Evolutionary conservation across 2,888 invertebrate species (phyloP).

Genomic region (Caenorhabditis parvicauda): DNA sequence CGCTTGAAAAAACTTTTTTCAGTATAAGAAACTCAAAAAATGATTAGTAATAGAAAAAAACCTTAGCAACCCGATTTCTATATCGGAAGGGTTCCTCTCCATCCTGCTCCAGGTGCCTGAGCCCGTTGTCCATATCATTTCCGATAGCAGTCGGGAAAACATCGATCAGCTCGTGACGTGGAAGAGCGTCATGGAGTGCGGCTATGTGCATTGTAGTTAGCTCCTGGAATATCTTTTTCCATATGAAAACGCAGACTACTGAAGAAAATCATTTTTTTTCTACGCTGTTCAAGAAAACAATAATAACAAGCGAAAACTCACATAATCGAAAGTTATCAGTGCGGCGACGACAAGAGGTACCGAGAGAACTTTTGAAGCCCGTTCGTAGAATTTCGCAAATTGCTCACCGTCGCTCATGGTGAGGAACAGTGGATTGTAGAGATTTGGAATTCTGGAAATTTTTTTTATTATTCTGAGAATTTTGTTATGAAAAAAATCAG

Average conservation of each 20-base stretch:
- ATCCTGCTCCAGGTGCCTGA: constrained; percentile 39
- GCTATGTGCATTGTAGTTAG: constrained; percentile 17
- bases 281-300: not conserved
- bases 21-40: too few relatives aligned
- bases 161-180: constrained; percentile 46
- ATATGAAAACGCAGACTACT: not conserved
- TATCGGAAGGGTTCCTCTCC: constrained; percentile 45
- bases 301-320: constrained; percentile 8
- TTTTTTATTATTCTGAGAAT: too few relatives aligned
- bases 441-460: not conserved
- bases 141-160: constrained; percentile 37
- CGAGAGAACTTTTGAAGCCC: constrained; percentile 18
- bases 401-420: not conserved
- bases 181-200: constrained; percentile 40
- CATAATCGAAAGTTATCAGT: constrained; percentile 16
- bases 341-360: constrained; percentile 30
- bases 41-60: too few relatives aligned
- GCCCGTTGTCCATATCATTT: constrained; percentile 27
- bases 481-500: too few relatives aligned
- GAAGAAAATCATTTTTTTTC: not conserved
- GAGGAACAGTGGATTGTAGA: too few relatives aligned
- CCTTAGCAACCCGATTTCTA: constrained; percentile 24
- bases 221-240: constrained; percentile 13
- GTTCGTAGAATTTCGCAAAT: constrained; percentile 12
- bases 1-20: too few relatives aligned